These are phyloP conservation scores for Spinibarbus caldwelli DNA, from an alignment of 2,797 vertebrate genomes.

Conservation along the genomic window DNA sequence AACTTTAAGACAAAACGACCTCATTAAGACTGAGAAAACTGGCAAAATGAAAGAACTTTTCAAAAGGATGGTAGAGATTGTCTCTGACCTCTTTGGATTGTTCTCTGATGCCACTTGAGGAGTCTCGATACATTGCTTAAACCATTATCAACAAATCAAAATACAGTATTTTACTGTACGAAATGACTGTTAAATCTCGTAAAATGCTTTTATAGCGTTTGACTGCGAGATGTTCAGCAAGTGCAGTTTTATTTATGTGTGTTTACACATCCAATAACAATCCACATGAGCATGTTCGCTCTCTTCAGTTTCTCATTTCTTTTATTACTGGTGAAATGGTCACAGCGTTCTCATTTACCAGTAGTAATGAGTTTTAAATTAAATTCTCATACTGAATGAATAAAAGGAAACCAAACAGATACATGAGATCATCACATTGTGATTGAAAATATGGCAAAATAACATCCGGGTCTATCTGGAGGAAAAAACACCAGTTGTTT, in stretches of 20 bases:
- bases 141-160: constrained; percentile 8
- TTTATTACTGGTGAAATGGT: constrained; percentile 46
- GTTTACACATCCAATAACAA: constrained; percentile 32
- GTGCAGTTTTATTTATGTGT: constrained; percentile 25
- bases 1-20: constrained; percentile 26
- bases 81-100: neutral
- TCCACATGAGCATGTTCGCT: constrained; percentile 7
- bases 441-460: constrained; percentile 23
- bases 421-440: constrained; percentile 12
- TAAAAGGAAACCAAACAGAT: constrained; percentile 17
- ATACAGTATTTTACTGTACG: neutral
- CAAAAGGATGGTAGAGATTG: neutral
- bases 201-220: neutral
- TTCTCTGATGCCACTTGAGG: neutral
- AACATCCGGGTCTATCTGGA: neutral
- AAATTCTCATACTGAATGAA: constrained; percentile 23
- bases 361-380: constrained; percentile 45
- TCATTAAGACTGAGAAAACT: constrained; percentile 3
- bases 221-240: neutral
- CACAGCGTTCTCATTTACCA: constrained; percentile 37
- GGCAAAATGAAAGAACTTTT: neutral
- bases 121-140: neutral
- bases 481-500: neutral
- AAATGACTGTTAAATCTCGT: neutral
- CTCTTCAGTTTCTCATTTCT: constrained; percentile 23